phyloP scores from a whole-genome alignment of 2,888 invertebrate genomes.

The Agonopterix heracliana region DNA sequence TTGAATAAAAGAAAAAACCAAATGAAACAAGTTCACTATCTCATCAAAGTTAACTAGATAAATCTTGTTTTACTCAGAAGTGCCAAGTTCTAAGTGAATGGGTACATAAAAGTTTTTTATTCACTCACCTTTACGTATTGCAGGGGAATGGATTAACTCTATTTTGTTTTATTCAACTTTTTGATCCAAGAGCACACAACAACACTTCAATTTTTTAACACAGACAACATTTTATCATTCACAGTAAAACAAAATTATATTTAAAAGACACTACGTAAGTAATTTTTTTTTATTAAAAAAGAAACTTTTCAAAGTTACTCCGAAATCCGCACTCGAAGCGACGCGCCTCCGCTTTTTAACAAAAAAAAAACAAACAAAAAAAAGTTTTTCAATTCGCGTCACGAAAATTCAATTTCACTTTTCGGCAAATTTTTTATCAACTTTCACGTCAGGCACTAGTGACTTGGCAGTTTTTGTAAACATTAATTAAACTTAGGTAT shows the following conservation, averaged over 20 bases:
- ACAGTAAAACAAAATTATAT: not conserved
- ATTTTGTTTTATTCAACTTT: too few species aligned
- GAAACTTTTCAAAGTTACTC: not conserved
- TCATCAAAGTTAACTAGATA: slow-evolving; percentile 8
- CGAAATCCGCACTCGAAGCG: not conserved
- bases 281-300: not conserved
- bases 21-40: not conserved
- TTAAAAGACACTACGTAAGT: not conserved
- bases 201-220: too few species aligned
- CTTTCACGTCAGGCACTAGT: slow-evolving; percentile 3
- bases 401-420: not conserved
- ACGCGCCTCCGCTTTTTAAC: not conserved
- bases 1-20: too few species aligned
- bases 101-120: slow-evolving; percentile 2
- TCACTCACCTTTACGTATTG: not conserved
- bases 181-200: too few species aligned
- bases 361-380: slow-evolving; percentile 1
- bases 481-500: slow-evolving; percentile 8
- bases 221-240: too few species aligned
- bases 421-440: slow-evolving; percentile 2
- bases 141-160: too few species aligned
- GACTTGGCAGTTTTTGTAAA: slow-evolving; percentile 5
- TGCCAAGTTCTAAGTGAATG: slow-evolving; percentile 3
- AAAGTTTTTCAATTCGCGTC: slow-evolving; percentile 8
- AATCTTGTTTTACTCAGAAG: slow-evolving; percentile 2